Evolutionary conservation across 1,140 invertebrate genomes (phyloP).

Genomic region (Doryteuthis pealeii): DNA sequence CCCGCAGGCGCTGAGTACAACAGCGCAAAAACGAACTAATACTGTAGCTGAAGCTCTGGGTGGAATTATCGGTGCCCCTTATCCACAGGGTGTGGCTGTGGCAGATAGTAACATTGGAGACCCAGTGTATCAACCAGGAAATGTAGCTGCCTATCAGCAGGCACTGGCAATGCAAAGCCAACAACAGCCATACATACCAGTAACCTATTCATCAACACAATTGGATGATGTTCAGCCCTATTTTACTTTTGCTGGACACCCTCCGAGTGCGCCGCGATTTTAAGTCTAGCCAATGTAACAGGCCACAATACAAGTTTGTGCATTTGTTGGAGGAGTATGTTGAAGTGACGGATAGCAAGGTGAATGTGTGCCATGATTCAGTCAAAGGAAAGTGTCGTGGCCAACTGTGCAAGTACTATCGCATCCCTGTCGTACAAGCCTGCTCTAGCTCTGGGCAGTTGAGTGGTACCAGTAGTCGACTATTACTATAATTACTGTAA

Average conservation of each 20-base stretch:
- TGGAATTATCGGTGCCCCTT: no score
- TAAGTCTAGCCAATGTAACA: conserved; percentile 93
- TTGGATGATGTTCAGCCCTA: no score
- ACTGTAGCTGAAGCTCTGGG: conserved; percentile 65
- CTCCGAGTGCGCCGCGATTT: conserved; percentile 98
- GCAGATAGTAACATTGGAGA: no score
- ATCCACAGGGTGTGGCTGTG: no score
- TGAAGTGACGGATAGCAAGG: conserved; percentile 89
- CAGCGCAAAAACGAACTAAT: conserved; percentile 79
- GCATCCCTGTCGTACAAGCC: conserved; percentile 51
- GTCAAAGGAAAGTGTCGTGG: conserved; percentile 86
- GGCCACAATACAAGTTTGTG: conserved; percentile 93
- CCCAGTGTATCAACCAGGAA: no score
- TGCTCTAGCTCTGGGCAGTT: background rate
- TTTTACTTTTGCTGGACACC: conserved; percentile 88
- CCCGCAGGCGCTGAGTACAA: conserved; percentile 98
- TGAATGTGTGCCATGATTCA: conserved; percentile 91
- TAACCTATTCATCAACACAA: no score
- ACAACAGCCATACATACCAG: no score
- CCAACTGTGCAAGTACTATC: conserved; percentile 80
- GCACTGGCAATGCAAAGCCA: no score
- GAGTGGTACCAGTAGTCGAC: background rate
- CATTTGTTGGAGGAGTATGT: conserved; percentile 93
- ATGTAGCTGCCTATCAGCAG: no score
- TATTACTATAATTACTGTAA: background rate